Base-by-base conservation (phyloP, 53 echinoderm and acorn worm genomes). In the Stichopus horrens region DNA sequence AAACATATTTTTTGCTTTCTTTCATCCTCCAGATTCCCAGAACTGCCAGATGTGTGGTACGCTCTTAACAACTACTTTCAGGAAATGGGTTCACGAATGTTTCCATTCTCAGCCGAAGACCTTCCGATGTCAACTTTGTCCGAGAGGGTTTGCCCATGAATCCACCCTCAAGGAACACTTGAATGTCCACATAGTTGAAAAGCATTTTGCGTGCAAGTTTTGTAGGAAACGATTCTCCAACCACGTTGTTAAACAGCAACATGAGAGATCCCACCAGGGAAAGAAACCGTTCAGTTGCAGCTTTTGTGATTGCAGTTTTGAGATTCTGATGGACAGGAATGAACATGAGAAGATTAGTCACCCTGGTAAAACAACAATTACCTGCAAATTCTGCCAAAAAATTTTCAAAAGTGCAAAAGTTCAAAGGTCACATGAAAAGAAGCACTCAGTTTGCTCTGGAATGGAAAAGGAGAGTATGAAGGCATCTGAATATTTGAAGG, bases 391-490 rank as follows among this genome's bases (percentile, higher is more conserved):
- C 8, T 81, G 81, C 21, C 1, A 5, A 4, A 81, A 54, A 56
- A 81, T 81, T 18, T 81, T 81, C 55, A 58, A 54, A 19, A 81
- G 21, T 81, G 56, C 5, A 18, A 21, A 20, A 53, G 57, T 57
- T 56, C 22, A 23, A 4, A 81, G 57, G 58, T n/a, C 9, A 57
- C 81, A 81, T 57, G 81, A 81, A 81, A 21, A 81, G 54, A 81
- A 81, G 55, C 81, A 81, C 57, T 18, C 18, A 71, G n/a, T 18
- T 71, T 71, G 71, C 18, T 5, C 37, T 37, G 37, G 19, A 6
- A 18, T 71, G 2, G 16, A 16, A 16, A 63, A 63, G 16, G 71
- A 0, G 19, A 71, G 4, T 71, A 71, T 16, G 19, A n/a, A 71
- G 71, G 0, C 71, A 71, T 71, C 71, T 71, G 18, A 16, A 71